Base-by-base conservation (phyloP, 1,140 invertebrate species). In the Pseudachorutes palmiensis region DNA sequence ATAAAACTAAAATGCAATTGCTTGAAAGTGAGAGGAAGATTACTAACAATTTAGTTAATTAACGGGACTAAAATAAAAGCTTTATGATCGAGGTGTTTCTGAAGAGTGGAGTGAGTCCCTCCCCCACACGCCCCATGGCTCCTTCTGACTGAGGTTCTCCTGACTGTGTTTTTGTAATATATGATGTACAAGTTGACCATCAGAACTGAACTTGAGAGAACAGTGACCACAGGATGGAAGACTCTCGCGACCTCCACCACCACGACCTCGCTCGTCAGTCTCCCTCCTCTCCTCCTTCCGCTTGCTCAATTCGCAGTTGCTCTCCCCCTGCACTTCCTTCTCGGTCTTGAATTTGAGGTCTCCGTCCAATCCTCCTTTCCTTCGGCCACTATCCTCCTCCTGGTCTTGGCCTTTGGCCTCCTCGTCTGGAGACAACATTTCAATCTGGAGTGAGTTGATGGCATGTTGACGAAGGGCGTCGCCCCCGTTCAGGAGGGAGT, bases 361-460 rank as follows among this genome's bases (percentile, higher is more conserved):
- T 55, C 24, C 51, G 51, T 26, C 19, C 36, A 14, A 16, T 55
- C 24, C 24, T 55, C 24, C 24, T 55, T 14, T 26, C 51, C 12
- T 22, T 55, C 24, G 9, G 24, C 12, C 5, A 55, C 14, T 55
- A n/a, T n/a, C n/a, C n/a, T 55, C 60, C 9, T 31, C 31, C 24
- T 14, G 29, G 14, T 29, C 32, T 33, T 55, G 55, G 29, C 62
- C 41, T 5, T 64, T 32, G 14, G 62, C 31, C 16, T 71, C 67
- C 12, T 57, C 62, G 16, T 63, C 67, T 19, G 64, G 60, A 32
- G 48, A 58, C 24, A 65, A 48, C 67, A 71, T 71, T 41, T 69
- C 67, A 16, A 71, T 69, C 57, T 69, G 67, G 19, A 71, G 64
- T 2, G 70, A 71, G 24, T 71, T 61, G 1, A 71, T 68, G 19